Conservation (phyloP, 1,140 invertebrate genomes). For the Goniozus legneri region DNA sequence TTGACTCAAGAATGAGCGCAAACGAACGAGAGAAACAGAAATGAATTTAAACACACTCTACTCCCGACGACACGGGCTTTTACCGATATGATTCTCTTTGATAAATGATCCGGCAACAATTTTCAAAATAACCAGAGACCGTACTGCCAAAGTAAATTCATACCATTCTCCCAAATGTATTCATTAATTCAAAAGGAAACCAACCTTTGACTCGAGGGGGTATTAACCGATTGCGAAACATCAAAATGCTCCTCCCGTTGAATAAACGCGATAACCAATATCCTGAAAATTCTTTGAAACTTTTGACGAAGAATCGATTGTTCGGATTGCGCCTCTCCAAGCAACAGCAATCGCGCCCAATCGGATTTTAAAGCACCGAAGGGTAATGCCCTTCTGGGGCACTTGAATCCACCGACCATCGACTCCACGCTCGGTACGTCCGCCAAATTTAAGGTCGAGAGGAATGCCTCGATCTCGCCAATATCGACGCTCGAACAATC, state of each 20-base stretch:
- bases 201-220: too few species aligned
- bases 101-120: not conserved
- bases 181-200: too few species aligned
- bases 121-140: too few species aligned
- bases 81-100: not conserved
- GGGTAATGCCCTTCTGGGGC: slow-evolving; percentile 11
- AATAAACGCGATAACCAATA: slow-evolving; percentile 24
- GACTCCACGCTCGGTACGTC: slow-evolving; percentile 12
- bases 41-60: not conserved
- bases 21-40: not conserved
- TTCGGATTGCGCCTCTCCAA: slow-evolving; percentile 20
- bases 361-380: slow-evolving; percentile 28
- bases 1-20: not conserved
- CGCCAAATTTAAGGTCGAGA: slow-evolving; percentile 11
- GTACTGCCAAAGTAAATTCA: too few species aligned
- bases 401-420: slow-evolving; percentile 14
- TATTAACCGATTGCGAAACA: too few species aligned
- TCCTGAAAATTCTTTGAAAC: slow-evolving; percentile 20
- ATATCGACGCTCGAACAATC: slow-evolving; percentile 15
- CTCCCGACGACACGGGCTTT: not conserved
- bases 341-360: slow-evolving; percentile 27
- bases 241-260: slow-evolving; percentile 10
- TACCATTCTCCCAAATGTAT: too few species aligned
- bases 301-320: slow-evolving; percentile 19
- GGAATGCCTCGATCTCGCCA: slow-evolving; percentile 14